Conservation (phyloP, 1,140 invertebrate species). For the Mamestra configurata region DNA sequence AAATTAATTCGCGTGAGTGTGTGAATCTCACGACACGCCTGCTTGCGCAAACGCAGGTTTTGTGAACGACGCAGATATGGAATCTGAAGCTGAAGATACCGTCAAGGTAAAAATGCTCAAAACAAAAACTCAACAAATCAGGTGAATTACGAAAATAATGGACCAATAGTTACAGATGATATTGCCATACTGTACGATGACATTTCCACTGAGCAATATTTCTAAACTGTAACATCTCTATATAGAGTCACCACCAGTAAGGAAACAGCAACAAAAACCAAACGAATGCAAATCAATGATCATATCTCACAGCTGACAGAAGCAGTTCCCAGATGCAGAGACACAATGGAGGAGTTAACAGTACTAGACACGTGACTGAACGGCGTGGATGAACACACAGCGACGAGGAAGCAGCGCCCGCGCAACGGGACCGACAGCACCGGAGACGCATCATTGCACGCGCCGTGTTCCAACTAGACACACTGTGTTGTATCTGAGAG, state of each 20-base stretch:
- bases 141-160: too few species aligned
- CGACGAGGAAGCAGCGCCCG: neutral
- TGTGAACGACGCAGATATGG: neutral
- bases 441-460: neutral
- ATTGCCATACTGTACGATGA: too few species aligned
- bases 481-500: neutral
- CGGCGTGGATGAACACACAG: neutral
- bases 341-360: conserved; percentile 6
- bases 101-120: neutral
- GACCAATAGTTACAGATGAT: too few species aligned
- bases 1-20: conserved; percentile 1
- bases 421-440: conserved; percentile 5
- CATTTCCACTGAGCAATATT: neutral
- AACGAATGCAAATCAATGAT: neutral
- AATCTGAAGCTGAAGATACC: neutral
- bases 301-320: conserved; percentile 7
- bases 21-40: conserved; percentile 6
- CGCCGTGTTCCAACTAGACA: conserved; percentile 6
- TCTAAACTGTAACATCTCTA: neutral
- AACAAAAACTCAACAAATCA: neutral
- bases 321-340: neutral
- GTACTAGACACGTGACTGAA: neutral
- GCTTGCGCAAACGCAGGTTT: neutral
- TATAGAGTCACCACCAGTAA: neutral
- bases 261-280: conserved; percentile 6